These are phyloP conservation scores for Acanthosepion lycidas DNA, from an alignment of 2,888 invertebrate genomes.

Conservation along the genomic window DNA sequence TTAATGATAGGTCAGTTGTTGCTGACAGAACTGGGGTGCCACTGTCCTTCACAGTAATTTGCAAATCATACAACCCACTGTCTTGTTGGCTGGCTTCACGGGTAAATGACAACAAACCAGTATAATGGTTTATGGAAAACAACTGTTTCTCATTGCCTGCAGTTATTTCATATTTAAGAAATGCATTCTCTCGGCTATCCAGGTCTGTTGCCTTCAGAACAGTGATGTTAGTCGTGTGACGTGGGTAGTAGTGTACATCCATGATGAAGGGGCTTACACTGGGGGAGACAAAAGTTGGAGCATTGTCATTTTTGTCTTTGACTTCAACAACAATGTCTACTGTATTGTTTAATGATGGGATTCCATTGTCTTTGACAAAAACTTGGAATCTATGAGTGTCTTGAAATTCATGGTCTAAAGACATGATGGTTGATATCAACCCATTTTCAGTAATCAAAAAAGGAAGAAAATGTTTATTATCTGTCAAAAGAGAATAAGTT, in stretches of 20 bases:
- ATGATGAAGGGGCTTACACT: background rate
- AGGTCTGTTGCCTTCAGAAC: slow-evolving; percentile 33
- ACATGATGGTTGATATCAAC: slow-evolving; percentile 15
- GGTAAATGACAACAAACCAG: background rate
- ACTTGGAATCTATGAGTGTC: background rate
- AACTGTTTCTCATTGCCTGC: background rate
- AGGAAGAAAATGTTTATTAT: background rate
- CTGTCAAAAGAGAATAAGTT: background rate
- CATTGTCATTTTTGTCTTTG: slow-evolving; percentile 33
- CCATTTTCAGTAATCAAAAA: slow-evolving; percentile 17
- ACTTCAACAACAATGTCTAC: slow-evolving; percentile 18
- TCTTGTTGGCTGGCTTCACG: slow-evolving; percentile 23
- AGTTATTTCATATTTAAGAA: background rate
- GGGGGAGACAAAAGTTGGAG: background rate
- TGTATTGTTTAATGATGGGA: background rate
- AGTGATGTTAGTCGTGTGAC: background rate
- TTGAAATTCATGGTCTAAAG: background rate
- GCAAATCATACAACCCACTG: background rate
- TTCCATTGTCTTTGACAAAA: background rate
- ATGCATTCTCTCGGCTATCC: background rate
- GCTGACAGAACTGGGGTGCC: slow-evolving; percentile 10
- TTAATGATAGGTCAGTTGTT: background rate
- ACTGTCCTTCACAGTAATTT: background rate
- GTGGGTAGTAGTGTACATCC: background rate
- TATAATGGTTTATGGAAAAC: background rate